phyloP scores from a whole-genome alignment of 1,140 invertebrate species.

The Meloidogyne hapla region DNA sequence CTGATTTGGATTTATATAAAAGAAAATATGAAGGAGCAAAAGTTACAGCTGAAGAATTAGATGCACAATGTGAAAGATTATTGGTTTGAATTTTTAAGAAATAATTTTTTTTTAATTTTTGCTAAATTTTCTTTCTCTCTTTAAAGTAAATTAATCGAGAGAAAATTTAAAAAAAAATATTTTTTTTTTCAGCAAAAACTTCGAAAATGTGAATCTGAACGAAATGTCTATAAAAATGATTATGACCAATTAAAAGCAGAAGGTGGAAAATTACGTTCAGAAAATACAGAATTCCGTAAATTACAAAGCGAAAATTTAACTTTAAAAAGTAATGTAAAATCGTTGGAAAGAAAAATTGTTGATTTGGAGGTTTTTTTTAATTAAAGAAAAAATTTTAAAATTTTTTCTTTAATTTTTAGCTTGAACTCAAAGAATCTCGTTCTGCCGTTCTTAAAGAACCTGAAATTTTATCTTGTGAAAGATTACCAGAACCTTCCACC shows the following conservation, averaged over 20 bases:
- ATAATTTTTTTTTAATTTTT: no score
- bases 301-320: constrained; percentile 22
- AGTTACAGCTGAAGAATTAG: constrained; percentile 23
- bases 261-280: constrained; percentile 19
- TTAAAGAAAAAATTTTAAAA: neutral
- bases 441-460: constrained; percentile 35
- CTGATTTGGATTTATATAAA: constrained; percentile 22
- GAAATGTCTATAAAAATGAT: neutral
- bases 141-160: neutral
- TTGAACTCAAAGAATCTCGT: constrained; percentile 38
- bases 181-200: constrained; percentile 22
- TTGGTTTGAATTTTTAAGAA: constrained; percentile 22
- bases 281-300: constrained; percentile 26
- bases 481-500: constrained; percentile 27
- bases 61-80: constrained; percentile 35
- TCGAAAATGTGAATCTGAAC: constrained; percentile 3
- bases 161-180: neutral
- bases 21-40: constrained; percentile 30
- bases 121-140: no score
- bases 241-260: neutral
- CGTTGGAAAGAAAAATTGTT: constrained; percentile 25
- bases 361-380: constrained; percentile 31
- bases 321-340: constrained; percentile 12
- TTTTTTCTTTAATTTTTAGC: constrained; percentile 21
- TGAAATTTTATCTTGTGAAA: constrained; percentile 1